Evolutionary conservation across 2,113 vertebrate genomes (phyloP).

Genomic region (Dasyprocta punctata): DNA sequence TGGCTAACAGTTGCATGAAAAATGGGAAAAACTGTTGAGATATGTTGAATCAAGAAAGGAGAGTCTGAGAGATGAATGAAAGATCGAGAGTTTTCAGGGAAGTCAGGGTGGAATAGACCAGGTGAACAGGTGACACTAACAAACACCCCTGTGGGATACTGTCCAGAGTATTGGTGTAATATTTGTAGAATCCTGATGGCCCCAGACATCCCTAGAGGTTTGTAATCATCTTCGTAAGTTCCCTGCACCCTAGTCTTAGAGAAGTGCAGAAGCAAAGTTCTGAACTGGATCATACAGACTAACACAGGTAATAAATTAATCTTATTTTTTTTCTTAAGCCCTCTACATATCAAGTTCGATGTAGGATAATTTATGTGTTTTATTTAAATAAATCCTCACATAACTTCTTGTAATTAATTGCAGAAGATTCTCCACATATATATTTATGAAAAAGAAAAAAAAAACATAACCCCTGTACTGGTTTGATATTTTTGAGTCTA

Average conservation of each 20-base stretch:
- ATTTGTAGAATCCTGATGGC: background rate
- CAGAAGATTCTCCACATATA: background rate
- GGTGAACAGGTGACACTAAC: too few relatives aligned
- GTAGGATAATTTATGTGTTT: background rate
- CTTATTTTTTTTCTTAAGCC: background rate
- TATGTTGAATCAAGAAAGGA: too few relatives aligned
- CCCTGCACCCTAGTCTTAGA: background rate
- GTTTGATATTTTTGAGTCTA: background rate
- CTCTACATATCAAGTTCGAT: background rate
- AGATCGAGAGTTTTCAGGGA: background rate
- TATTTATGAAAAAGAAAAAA: background rate
- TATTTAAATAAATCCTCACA: background rate
- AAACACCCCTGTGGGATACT: background rate
- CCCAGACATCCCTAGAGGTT: background rate
- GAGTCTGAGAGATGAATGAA: background rate
- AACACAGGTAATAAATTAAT: background rate
- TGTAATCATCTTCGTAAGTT: constrained; percentile 6
- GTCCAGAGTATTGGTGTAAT: background rate
- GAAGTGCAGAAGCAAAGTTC: background rate
- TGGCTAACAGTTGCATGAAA: background rate
- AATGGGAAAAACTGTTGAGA: background rate
- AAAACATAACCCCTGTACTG: background rate
- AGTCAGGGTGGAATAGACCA: background rate
- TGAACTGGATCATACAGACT: background rate
- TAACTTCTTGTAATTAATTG: background rate